These are phyloP conservation scores for Pandemis heparana DNA, from an alignment of 2,888 invertebrate genomes.

Conservation along the genomic window DNA sequence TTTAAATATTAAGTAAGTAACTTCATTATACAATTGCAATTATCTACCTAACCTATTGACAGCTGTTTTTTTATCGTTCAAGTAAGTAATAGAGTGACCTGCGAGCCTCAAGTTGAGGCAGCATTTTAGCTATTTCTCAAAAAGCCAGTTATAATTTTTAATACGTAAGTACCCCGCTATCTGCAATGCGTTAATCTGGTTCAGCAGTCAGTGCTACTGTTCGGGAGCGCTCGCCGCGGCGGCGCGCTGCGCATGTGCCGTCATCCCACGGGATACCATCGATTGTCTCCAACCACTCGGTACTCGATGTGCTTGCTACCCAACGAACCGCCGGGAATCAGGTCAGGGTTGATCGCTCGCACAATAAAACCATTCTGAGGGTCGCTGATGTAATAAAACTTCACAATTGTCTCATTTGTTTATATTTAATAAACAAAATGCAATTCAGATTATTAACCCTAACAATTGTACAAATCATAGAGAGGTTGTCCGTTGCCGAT, in stretches of 20 bases:
- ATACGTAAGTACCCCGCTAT: conserved; percentile 2
- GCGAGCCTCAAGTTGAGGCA: no score
- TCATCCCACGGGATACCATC: conserved; percentile 82
- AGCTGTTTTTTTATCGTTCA: no score
- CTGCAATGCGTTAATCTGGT: conserved; percentile 38
- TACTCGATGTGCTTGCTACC: conserved; percentile 57
- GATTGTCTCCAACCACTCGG: conserved; percentile 72
- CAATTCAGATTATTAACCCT: conserved; percentile 85
- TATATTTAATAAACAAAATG: conserved; percentile 87
- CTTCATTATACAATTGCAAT: no score
- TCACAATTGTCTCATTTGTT: conserved; percentile 76
- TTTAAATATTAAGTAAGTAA: no score
- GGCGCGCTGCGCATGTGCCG: conserved; percentile 76
- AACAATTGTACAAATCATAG: conserved; percentile 84
- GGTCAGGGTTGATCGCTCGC: conserved; percentile 69
- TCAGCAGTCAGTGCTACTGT: conserved; percentile 26
- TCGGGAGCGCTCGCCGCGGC: conserved; percentile 45
- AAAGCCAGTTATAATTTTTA: not conserved
- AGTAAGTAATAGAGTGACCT: no score
- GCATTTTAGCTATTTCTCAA: not conserved
- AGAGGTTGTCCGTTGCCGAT: conserved; percentile 68
- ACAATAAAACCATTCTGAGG: conserved; percentile 18
- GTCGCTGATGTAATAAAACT: conserved; percentile 60
- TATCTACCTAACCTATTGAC: no score
- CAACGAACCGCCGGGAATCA: conserved; percentile 58